Evolutionary conservation across 2,888 invertebrate species (phyloP).

Genomic region (Perdita meconis): DNA sequence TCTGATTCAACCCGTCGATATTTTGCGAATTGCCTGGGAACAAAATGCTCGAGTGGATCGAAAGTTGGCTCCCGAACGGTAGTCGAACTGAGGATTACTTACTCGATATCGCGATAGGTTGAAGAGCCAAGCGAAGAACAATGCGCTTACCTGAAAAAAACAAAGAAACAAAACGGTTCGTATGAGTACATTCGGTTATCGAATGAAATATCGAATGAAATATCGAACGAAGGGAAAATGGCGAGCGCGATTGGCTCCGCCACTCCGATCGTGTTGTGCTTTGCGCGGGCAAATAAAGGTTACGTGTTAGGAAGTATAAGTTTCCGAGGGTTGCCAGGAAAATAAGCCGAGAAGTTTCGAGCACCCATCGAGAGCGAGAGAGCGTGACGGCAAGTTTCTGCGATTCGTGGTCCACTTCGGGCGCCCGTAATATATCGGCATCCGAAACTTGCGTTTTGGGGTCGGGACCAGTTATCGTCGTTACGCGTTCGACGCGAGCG

Average conservation of each 20-base stretch:
- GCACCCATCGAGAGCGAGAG: constrained; percentile 7
- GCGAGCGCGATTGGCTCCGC: constrained; percentile 1
- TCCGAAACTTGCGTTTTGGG: constrained; percentile 31
- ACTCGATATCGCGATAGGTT: too few species aligned
- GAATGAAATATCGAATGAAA: neutral
- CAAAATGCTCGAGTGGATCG: too few species aligned
- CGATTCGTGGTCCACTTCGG: constrained; percentile 23
- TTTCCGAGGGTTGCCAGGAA: constrained; percentile 43
- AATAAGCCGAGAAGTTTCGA: constrained; percentile 44
- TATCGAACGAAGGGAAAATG: neutral
- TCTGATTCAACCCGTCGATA: too few species aligned
- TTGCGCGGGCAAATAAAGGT: constrained; percentile 19
- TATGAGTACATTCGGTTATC: neutral
- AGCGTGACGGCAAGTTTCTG: neutral
- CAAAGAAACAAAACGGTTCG: too few species aligned
- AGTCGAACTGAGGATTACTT: too few species aligned
- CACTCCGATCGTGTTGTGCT: neutral
- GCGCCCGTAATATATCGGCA: constrained; percentile 21
- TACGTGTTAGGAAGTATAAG: constrained; percentile 23
- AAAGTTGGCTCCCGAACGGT: too few species aligned
- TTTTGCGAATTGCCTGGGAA: too few species aligned
- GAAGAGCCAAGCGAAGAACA: too few species aligned
- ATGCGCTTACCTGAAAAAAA: too few species aligned
- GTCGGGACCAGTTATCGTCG: constrained; percentile 7
- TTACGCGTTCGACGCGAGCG: constrained; percentile 3